These are phyloP conservation scores for Eristalis pertinax DNA, from an alignment of 2,888 invertebrate genomes.

Conservation along the genomic window DNA sequence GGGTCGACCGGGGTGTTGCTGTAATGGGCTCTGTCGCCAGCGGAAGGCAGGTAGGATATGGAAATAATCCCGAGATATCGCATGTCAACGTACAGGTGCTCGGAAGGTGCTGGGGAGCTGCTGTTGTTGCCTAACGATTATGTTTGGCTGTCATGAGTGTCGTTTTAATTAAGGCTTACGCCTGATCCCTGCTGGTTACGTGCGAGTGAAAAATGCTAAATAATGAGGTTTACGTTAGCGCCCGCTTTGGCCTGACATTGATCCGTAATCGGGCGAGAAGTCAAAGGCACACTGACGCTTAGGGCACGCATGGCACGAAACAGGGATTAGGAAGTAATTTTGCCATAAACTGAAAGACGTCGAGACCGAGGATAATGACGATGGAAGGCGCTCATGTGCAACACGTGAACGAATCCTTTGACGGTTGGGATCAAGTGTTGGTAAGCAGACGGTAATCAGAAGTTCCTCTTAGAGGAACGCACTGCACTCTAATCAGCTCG, in stretches of 20 bases:
- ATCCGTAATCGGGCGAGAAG: conserved; percentile 36
- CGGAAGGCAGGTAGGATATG: conserved; percentile 23
- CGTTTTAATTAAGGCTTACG: conserved; percentile 61
- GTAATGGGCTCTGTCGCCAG: neutral
- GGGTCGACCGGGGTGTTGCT: neutral
- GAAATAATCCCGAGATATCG: conserved; percentile 54
- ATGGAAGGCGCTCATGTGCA: too few relatives aligned
- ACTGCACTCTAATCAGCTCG: too few relatives aligned
- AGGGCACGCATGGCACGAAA: neutral
- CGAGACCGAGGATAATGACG: too few relatives aligned
- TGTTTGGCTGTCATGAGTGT: conserved; percentile 58
- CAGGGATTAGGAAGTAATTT: neutral
- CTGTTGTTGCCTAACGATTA: conserved; percentile 32
- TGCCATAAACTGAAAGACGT: neutral
- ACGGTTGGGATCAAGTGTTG: too few relatives aligned
- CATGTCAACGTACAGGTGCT: conserved; percentile 48
- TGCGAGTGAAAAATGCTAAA: conserved; percentile 23
- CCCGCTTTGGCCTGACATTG: conserved; percentile 52
- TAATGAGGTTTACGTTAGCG: conserved; percentile 25
- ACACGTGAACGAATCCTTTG: too few relatives aligned
- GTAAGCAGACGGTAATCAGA: too few relatives aligned
- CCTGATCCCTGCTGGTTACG: conserved; percentile 5
- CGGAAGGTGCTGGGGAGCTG: neutral
- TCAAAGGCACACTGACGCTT: neutral
- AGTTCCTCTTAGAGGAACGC: too few relatives aligned